Conservation (phyloP, 2,113 vertebrate genomes). For the Mus spicilegus region DNA sequence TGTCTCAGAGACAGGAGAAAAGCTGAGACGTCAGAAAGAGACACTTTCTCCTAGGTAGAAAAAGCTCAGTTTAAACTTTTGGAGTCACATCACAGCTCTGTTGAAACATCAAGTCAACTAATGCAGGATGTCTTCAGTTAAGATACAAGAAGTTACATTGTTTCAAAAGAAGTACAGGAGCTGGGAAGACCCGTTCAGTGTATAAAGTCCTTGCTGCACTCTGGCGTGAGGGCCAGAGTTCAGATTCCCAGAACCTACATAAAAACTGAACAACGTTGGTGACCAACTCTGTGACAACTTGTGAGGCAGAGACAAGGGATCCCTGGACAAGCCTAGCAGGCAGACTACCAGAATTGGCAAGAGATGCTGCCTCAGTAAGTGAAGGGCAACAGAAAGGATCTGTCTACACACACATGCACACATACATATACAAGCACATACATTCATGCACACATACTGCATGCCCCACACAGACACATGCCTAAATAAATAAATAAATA, state of each 20-base stretch:
- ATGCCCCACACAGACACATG: background rate
- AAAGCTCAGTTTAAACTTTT: slow-evolving; percentile 29
- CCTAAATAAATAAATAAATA: background rate
- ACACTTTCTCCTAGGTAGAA: slow-evolving; percentile 88
- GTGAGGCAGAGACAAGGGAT: background rate
- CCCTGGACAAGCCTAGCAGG: background rate
- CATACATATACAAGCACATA: fast-evolving
- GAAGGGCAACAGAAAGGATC: background rate
- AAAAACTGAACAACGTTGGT: background rate
- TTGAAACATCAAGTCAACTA: background rate
- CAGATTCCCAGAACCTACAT: background rate
- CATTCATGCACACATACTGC: too few species aligned
- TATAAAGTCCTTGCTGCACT: background rate
- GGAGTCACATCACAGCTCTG: background rate
- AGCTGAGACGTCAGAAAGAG: slow-evolving; percentile 90
- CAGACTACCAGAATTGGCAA: background rate
- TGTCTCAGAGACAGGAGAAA: slow-evolving; percentile 91
- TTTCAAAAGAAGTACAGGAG: slow-evolving; percentile 14
- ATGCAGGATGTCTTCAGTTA: background rate
- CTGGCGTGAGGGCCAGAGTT: background rate
- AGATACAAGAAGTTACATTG: background rate
- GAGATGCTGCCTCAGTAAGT: background rate
- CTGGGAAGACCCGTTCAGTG: background rate
- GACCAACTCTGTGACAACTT: background rate
- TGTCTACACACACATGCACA: background rate